Evolutionary conservation across 2,113 vertebrate genomes (phyloP).

Genomic region (Microcebus ravelobensis): DNA sequence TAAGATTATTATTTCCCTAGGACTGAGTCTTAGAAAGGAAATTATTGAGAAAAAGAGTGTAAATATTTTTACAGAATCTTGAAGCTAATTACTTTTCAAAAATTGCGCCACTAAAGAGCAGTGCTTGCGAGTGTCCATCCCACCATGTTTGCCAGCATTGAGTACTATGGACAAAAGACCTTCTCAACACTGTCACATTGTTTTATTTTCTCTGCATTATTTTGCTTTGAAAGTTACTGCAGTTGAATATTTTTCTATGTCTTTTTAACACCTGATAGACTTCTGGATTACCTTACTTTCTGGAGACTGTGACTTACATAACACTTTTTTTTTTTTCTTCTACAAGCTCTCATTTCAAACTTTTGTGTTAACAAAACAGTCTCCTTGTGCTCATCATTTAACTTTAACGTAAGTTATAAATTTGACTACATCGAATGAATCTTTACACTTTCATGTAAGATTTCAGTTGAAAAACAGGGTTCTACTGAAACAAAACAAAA

Average conservation of each 20-base stretch:
- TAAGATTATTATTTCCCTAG: neutral
- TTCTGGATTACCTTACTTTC: neutral
- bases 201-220: neutral
- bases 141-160: too few relatives aligned
- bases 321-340: neutral
- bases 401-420: neutral
- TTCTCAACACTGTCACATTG: neutral
- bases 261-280: neutral
- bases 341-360: neutral
- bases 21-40: neutral
- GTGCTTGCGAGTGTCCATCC: neutral
- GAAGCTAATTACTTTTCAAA: neutral
- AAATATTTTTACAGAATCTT: neutral
- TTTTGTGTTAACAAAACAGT: neutral
- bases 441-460: neutral
- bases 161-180: neutral
- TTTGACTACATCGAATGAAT: neutral
- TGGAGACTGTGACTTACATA: neutral
- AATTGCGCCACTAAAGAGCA: neutral
- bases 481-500: neutral
- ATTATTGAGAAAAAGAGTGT: neutral
- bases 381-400: neutral
- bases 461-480: neutral
- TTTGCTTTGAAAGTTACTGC: neutral
- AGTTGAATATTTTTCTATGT: neutral